Conservation (phyloP, 30 jellyfish, hydroid and myxozoan species). For the Pseudorhiza aurosa region DNA sequence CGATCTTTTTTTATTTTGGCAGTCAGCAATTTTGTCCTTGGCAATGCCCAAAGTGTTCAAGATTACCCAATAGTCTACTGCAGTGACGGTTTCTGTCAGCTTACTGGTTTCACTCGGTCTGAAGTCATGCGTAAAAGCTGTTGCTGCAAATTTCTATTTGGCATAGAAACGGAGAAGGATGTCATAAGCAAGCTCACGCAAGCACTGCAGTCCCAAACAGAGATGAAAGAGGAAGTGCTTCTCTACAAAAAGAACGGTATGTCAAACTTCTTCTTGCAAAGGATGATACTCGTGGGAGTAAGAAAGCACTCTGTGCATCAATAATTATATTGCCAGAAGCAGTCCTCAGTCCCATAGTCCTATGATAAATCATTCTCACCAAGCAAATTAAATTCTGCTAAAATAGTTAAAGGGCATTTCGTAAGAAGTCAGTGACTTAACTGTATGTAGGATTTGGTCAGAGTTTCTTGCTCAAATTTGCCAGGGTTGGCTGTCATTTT, state of each 20-base stretch:
- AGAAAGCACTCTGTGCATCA: too few relatives aligned
- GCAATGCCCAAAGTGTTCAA: conserved; percentile 82
- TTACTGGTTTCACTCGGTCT: conserved; percentile 83
- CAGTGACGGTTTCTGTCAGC: conserved; percentile 94
- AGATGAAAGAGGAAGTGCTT: conserved; percentile 73
- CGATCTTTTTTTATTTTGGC: conserved; percentile 8
- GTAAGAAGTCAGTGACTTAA: too few relatives aligned
- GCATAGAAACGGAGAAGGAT: conserved; percentile 75
- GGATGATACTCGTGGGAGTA: too few relatives aligned
- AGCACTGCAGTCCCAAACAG: conserved; percentile 69
- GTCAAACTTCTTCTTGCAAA: neutral
- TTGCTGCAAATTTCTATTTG: conserved; percentile 78
- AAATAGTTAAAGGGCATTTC: too few relatives aligned
- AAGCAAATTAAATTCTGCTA: too few relatives aligned
- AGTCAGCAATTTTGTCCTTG: conserved; percentile 96
- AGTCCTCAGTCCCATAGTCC: too few relatives aligned
- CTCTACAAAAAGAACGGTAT: conserved; percentile 83
- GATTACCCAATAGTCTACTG: conserved; percentile 91
- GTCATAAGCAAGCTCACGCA: conserved; percentile 28
- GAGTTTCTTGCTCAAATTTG: too few relatives aligned
- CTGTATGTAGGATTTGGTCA: too few relatives aligned
- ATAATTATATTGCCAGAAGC: too few relatives aligned
- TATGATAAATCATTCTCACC: too few relatives aligned
- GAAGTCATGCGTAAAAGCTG: conserved; percentile 89
- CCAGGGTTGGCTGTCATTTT: too few relatives aligned